phyloP scores from a whole-genome alignment of 2,113 vertebrate genomes.

The Pachycephala philippinensis region DNA sequence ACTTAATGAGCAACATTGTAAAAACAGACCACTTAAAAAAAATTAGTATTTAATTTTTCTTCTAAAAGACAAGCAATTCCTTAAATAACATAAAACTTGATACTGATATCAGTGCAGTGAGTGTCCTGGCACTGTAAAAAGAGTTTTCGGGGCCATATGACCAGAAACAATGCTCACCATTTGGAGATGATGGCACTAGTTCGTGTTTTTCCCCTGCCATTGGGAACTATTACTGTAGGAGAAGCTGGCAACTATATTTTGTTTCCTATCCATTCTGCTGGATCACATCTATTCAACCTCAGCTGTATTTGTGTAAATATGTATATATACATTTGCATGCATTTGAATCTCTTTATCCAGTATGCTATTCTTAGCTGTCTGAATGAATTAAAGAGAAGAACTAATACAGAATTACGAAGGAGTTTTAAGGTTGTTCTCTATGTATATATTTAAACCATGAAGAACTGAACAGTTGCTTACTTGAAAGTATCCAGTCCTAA shows the following conservation, averaged over 20 bases:
- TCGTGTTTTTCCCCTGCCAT: neutral
- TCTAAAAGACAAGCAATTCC: neutral
- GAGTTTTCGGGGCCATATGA: neutral
- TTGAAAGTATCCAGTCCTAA: neutral
- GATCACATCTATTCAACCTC: neutral
- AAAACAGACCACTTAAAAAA: neutral
- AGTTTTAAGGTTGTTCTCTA: neutral
- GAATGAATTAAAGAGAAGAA: neutral
- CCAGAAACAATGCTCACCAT: neutral
- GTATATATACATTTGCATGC: neutral
- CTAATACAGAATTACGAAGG: neutral
- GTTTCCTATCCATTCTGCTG: neutral
- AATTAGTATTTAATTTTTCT: neutral
- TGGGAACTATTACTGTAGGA: neutral
- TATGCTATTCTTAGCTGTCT: neutral
- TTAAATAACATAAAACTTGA: neutral
- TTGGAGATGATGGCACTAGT: neutral
- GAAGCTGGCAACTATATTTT: neutral
- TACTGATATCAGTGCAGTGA: neutral
- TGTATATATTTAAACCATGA: neutral
- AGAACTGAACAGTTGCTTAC: neutral
- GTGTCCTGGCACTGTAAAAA: neutral
- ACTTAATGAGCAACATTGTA: neutral
- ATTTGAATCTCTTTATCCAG: conserved; percentile 5
- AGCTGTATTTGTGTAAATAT: conserved; percentile 27